Conservation (phyloP, 2,797 vertebrate genomes). For the Cyprinodon diabolis region DNA sequence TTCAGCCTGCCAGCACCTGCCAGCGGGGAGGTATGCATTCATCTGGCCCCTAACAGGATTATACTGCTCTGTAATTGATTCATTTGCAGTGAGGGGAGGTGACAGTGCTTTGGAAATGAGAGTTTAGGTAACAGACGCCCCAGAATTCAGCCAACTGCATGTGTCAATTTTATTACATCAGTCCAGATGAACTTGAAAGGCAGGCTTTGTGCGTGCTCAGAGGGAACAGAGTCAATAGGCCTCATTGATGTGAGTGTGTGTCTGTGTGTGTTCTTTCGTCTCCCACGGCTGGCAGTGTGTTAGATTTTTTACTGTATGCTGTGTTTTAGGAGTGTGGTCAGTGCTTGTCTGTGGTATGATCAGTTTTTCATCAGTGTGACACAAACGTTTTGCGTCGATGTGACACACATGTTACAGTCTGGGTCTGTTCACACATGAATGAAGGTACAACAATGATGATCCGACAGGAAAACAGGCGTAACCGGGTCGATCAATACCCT, state of each 20-base stretch:
- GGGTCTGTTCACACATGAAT: slow-evolving; percentile 50
- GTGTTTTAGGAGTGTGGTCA: slow-evolving; percentile 1
- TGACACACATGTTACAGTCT: slow-evolving; percentile 48
- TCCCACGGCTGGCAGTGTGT: slow-evolving; percentile 13
- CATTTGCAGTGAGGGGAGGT: slow-evolving; percentile 88
- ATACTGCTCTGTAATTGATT: slow-evolving; percentile 95
- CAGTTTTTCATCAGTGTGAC: slow-evolving; percentile 16
- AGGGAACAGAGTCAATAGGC: slow-evolving; percentile 90
- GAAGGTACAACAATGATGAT: slow-evolving; percentile 11
- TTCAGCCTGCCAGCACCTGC: slow-evolving; percentile 89
- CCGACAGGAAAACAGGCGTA: slow-evolving; percentile 29
- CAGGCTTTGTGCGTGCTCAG: slow-evolving; percentile 87
- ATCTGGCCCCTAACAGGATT: slow-evolving; percentile 97
- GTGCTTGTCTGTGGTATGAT: slow-evolving; percentile 20
- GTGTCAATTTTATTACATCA: slow-evolving; percentile 95
- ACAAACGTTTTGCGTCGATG: slow-evolving; percentile 21
- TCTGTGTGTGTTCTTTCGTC: slow-evolving; percentile 3
- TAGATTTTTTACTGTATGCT: slow-evolving; percentile 45
- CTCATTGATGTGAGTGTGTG: slow-evolving; percentile 82
- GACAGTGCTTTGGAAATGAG: slow-evolving; percentile 89
- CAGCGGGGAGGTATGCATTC: slow-evolving; percentile 93
- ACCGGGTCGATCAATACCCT: slow-evolving; percentile 56
- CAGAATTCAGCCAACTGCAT: slow-evolving; percentile 92
- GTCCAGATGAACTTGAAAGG: slow-evolving; percentile 91
- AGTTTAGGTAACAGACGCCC: slow-evolving; percentile 94